Percentiles rank a stretch among this genome's conserved stretches.
These are phyloP conservation scores for Odocoileus virginianus DNA, from an alignment of 2,113 vertebrate genomes.

Conservation along the genomic window DNA sequence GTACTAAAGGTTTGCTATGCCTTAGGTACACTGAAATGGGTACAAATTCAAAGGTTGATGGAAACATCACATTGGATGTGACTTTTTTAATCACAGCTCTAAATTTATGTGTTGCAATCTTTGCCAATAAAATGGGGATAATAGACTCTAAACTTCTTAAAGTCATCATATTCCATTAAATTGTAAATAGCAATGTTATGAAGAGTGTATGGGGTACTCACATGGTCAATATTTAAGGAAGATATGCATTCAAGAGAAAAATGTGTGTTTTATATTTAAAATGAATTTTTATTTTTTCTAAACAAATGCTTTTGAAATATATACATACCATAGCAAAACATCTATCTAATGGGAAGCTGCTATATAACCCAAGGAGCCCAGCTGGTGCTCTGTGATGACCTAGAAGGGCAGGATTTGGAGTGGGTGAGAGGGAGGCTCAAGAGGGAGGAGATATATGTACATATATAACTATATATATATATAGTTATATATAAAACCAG, in stretches of 20 bases:
- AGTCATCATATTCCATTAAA: not conserved
- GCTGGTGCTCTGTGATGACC: not conserved
- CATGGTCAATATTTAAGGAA: not conserved
- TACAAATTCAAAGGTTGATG: not conserved
- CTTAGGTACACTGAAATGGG: not conserved
- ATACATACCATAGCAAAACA: not conserved
- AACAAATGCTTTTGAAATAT: not conserved
- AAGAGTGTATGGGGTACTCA: not conserved
- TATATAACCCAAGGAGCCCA: not conserved
- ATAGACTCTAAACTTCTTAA: not conserved
- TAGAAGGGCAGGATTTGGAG: not conserved
- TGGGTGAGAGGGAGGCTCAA: not conserved
- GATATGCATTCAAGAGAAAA: not conserved
- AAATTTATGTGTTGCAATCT: not conserved
- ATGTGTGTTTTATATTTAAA: not conserved
- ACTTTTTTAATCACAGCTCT: not conserved
- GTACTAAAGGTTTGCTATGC: not conserved
- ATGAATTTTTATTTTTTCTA: not conserved
- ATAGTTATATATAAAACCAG: not conserved
- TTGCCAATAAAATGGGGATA: not conserved
- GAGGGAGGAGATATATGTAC: not conserved
- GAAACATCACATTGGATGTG: not conserved
- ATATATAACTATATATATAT: not conserved
- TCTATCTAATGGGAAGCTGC: not conserved
- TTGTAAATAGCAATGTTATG: not conserved